Conservation (phyloP, 2,888 invertebrate species). For the Polia nebulosa region DNA sequence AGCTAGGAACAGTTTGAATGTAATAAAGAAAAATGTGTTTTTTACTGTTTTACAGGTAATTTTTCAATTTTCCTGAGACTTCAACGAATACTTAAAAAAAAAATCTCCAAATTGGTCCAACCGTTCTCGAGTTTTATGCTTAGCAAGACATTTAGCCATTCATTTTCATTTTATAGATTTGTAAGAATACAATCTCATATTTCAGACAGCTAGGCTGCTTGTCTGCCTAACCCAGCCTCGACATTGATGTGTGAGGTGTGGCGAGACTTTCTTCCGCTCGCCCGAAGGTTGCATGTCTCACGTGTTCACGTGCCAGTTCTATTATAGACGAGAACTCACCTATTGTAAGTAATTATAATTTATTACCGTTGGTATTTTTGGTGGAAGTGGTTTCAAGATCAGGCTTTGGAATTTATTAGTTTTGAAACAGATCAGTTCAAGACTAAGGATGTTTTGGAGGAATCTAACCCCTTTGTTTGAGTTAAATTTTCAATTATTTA, state of each 20-base stretch:
- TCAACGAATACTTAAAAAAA: too few species aligned
- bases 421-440: background rate
- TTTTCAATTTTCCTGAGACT: too few species aligned
- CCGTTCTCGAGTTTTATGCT: too few species aligned
- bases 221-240: slow-evolving; percentile 23
- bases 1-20: too few species aligned
- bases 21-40: too few species aligned
- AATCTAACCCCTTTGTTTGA: too few species aligned
- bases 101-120: too few species aligned
- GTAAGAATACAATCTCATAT: too few species aligned
- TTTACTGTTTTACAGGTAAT: too few species aligned
- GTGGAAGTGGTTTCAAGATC: slow-evolving; percentile 8
- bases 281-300: slow-evolving; percentile 48
- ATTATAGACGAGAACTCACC: background rate
- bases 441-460: too few species aligned
- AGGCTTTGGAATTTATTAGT: background rate
- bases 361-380: slow-evolving; percentile 1
- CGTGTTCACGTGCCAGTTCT: slow-evolving; percentile 7
- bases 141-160: too few species aligned
- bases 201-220: background rate
- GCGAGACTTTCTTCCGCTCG: slow-evolving; percentile 53
- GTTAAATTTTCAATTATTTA: background rate
- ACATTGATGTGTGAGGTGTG: slow-evolving; percentile 49
- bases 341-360: background rate
- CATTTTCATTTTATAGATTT: too few species aligned